These are phyloP conservation scores for Globodera rostochiensis DNA, from an alignment of 1,140 invertebrate genomes.

Conservation along the genomic window DNA sequence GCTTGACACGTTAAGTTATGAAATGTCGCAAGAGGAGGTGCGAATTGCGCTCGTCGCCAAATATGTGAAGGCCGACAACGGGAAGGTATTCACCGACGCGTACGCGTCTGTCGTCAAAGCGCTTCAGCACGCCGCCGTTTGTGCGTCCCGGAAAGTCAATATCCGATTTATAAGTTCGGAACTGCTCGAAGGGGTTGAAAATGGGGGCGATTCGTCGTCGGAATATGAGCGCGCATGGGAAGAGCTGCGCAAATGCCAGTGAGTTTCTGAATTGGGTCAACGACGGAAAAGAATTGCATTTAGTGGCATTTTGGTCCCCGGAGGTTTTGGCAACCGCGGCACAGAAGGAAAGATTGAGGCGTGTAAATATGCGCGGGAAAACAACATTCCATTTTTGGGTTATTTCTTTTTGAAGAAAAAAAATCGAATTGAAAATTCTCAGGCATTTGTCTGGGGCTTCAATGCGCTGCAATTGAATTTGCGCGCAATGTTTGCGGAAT, in stretches of 20 bases:
- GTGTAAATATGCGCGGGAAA: slow-evolving; percentile 86
- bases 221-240: slow-evolving; percentile 92
- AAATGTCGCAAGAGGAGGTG: slow-evolving; percentile 79
- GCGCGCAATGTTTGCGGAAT: slow-evolving; percentile 81
- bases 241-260: slow-evolving; percentile 83
- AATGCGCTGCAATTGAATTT: slow-evolving; percentile 95
- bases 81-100: slow-evolving; percentile 78
- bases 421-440: slow-evolving; percentile 66
- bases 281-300: too few species aligned
- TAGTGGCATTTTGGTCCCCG: slow-evolving; percentile 91
- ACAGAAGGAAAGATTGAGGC: slow-evolving; percentile 94
- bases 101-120: slow-evolving; percentile 96
- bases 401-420: not conserved
- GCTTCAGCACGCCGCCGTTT: slow-evolving; percentile 84
- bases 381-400: slow-evolving; percentile 84
- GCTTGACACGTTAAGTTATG: slow-evolving; percentile 70
- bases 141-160: slow-evolving; percentile 78
- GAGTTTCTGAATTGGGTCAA: slow-evolving; percentile 46
- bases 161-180: slow-evolving; percentile 84
- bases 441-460: slow-evolving; percentile 87
- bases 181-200: slow-evolving; percentile 76
- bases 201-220: slow-evolving; percentile 69
- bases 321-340: slow-evolving; percentile 92
- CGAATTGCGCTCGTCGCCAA: slow-evolving; percentile 96
- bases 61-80: slow-evolving; percentile 77